Base-by-base conservation (phyloP, 2,888 invertebrate genomes). In the Synergus japonicus region DNA sequence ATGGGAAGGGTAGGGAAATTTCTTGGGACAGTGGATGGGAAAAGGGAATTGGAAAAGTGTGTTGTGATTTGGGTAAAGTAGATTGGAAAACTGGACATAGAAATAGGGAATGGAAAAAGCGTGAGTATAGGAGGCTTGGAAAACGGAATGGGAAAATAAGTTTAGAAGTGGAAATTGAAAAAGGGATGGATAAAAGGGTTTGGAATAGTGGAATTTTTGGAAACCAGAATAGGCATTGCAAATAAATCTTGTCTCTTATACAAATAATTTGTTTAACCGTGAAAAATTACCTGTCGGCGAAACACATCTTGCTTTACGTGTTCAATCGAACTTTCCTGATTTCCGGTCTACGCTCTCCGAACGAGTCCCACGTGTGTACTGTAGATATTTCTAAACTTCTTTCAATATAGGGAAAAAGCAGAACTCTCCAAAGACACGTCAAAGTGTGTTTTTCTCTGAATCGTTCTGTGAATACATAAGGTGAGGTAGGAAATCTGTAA, bases 291-390 rank as follows among this genome's bases (percentile, higher is more conserved):
- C 15, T 69, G 69, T 49, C 49, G 15, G n/a, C 2, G 15, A 43
- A 66, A 66, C 41, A 66, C 43, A 58, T 73, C 37, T 49, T 41
- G n/a, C 15, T 54, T 58, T n/a, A 37, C 18, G 54, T 73, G 41
- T 73, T 73, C 73, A 73, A 73, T 73, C n/a, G 54, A 73, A 73
- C n/a, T 73, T 73, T 73, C 54, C 41, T 73, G 54, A 54, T 73
- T 73, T 73, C 73, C 54, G 54, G 41, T 73, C 15, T 73, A 54
- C 73, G 18, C 41, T 54, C 10, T 37, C 37, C 54, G 49, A 73
- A 73, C 18, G 73, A 73, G 73, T 73, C 73, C 73, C 54, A 73
- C 54, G 73, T 73, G 73, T 73, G 49, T 73, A 54, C 10, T 37
- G 49, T 37, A 54, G 54, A 58, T 58, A 73, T 73, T 73, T 73